phyloP scores from a whole-genome alignment of 2,888 invertebrate species.

The Agrotis ipsilon region DNA sequence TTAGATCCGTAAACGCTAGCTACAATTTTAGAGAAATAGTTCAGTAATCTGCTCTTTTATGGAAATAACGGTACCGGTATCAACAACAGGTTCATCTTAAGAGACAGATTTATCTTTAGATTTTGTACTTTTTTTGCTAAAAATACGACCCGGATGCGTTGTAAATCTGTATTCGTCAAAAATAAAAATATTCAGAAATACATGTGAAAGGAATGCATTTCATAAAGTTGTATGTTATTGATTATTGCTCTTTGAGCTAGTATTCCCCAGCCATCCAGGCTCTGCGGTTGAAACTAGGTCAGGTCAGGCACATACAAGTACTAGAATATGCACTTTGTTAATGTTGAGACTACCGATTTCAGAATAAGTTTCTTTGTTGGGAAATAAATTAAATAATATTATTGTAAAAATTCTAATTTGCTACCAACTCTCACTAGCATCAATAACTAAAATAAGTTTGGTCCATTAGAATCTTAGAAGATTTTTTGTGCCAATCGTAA shows the following conservation, averaged over 20 bases:
- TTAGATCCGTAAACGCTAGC: not conserved
- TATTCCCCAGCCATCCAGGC: conserved; percentile 19
- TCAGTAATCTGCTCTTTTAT: conserved; percentile 12
- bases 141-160: conserved; percentile 52
- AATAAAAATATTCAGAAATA: not conserved
- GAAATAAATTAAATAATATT: not conserved
- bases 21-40: not conserved
- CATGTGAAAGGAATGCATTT: not conserved
- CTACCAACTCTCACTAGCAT: not conserved
- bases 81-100: conserved; percentile 17
- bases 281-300: conserved; percentile 35
- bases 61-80: conserved; percentile 11
- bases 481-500: not conserved
- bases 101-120: conserved; percentile 40
- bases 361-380: not conserved
- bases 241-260: conserved; percentile 23
- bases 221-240: conserved; percentile 13
- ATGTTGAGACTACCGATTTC: not conserved
- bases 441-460: conserved; percentile 17
- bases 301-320: conserved; percentile 25
- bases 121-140: conserved; percentile 14
- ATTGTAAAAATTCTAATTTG: not conserved
- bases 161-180: conserved; percentile 21
- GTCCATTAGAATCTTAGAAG: conserved; percentile 8
- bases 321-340: conserved; percentile 10